A percentile compares a stretch with the other conserved stretches of the same genome.
Evolutionary conservation across 2,888 invertebrate species (phyloP).

Genomic region (Folsomia candida): DNA sequence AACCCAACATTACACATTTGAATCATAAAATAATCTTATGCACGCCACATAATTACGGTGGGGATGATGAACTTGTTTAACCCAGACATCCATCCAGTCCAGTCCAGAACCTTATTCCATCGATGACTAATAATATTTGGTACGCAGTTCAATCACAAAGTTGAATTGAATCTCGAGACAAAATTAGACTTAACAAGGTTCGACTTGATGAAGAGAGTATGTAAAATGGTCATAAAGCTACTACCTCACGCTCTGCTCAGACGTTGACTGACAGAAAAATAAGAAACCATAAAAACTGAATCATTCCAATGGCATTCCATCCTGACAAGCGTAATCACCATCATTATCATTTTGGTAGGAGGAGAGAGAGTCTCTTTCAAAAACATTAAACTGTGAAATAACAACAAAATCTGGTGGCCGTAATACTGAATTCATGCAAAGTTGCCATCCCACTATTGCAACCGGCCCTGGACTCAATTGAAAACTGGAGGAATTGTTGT

Average conservation of each 20-base stretch:
- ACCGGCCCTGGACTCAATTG: no score
- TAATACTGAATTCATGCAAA: no score
- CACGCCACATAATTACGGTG: no score
- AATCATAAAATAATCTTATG: not conserved
- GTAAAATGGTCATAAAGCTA: not conserved
- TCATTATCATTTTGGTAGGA: conserved; percentile 26
- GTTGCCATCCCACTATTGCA: no score
- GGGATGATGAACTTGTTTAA: no score
- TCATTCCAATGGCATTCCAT: conserved; percentile 25
- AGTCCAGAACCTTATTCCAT: no score
- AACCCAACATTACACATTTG: no score
- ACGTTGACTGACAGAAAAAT: not conserved
- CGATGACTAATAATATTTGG: no score
- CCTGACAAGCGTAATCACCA: conserved; percentile 34
- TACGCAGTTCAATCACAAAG: no score
- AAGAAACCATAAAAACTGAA: not conserved
- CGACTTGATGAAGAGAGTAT: not conserved
- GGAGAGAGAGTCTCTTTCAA: conserved; percentile 11
- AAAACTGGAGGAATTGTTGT: conserved; percentile 2
- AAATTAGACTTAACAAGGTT: not conserved
- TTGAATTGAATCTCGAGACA: not conserved
- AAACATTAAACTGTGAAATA: not conserved
- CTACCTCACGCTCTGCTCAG: not conserved
- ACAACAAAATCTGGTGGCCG: not conserved
- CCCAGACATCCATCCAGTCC: no score